Evolutionary conservation across 2,113 vertebrate genomes (phyloP).

Genomic region (Trichomycterus rosablanca): DNA sequence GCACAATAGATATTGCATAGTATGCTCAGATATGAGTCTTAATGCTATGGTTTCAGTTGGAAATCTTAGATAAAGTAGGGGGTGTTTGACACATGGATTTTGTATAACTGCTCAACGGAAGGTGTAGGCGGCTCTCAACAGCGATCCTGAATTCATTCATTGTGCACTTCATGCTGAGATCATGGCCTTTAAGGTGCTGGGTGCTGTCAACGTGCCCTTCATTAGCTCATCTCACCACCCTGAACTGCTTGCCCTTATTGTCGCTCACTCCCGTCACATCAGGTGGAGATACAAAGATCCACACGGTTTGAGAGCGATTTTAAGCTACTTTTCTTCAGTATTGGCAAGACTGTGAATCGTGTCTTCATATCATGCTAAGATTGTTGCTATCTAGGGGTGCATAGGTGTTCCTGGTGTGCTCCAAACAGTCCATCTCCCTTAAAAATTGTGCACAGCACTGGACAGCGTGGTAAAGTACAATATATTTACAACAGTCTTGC

Average conservation of each 20-base stretch:
- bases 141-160: constrained; percentile 31
- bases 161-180: constrained; percentile 37
- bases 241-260: neutral
- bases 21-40: no score
- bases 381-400: constrained; percentile 18
- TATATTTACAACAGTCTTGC: no score
- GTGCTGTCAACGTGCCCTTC: constrained; percentile 46
- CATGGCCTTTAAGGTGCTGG: constrained; percentile 46
- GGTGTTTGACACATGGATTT: neutral
- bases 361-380: constrained; percentile 18
- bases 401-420: no score
- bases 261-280: constrained; percentile 50
- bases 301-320: constrained; percentile 18
- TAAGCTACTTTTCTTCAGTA: neutral
- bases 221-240: constrained; percentile 43
- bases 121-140: constrained; percentile 15
- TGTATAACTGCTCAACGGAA: no score
- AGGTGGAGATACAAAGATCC: constrained; percentile 35
- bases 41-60: no score
- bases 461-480: no score
- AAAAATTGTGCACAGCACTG: no score
- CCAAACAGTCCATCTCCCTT: no score
- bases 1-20: no score
- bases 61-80: neutral
- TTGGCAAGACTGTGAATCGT: neutral